Base-by-base conservation (phyloP, 2,888 invertebrate species). In the Actias luna region DNA sequence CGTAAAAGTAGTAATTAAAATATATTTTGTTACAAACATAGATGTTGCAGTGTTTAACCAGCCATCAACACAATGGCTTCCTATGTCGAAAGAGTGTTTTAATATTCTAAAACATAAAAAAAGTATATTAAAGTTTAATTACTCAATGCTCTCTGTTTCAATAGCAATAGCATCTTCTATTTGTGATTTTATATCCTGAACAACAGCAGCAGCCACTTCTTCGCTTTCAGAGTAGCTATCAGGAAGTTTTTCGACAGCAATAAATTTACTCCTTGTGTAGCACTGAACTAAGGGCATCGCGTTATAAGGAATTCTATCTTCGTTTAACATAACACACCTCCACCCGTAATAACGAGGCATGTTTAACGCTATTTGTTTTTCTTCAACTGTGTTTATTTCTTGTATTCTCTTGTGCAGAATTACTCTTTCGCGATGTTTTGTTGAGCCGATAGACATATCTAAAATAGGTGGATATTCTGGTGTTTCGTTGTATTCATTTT, bases 281-380 rank as follows among this genome's bases (percentile, higher is more conserved):
- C 95, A 95, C 76, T 97, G 96, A 50, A 95, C 93, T 62, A 96
- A 88, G 0, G 94, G 93, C 79, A 97, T 83, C 58, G 94, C 93
- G 84, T 96, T 94, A 74, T 96, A 97, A 0, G 95, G 95, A 29
- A 93, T 70, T 16, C 70, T 70, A 59, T 93, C 85, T 78, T 97
- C 96, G 2, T 88, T 82, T 4, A 97, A 79, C 74, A 94, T 85
- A 1, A 95, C 83, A 64, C 94, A 93, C 75, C 93, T 94, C 91
- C 95, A 97, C 1, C 98, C 97, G 82, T 96, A 98, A 82, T 95
- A 97, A 59, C 94, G 93, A 0, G 96, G 96, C 94, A 97, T 95
- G 81, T 97, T 97, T 29, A 97, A 77, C 72, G 96, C 96, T 61
- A 97, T 94, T 73, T 97, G 93, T 79, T 98, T 98, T 81, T 97